Evolutionary conservation across 2,113 vertebrate species (phyloP).

Genomic region (Eretmochelys imbricata): DNA sequence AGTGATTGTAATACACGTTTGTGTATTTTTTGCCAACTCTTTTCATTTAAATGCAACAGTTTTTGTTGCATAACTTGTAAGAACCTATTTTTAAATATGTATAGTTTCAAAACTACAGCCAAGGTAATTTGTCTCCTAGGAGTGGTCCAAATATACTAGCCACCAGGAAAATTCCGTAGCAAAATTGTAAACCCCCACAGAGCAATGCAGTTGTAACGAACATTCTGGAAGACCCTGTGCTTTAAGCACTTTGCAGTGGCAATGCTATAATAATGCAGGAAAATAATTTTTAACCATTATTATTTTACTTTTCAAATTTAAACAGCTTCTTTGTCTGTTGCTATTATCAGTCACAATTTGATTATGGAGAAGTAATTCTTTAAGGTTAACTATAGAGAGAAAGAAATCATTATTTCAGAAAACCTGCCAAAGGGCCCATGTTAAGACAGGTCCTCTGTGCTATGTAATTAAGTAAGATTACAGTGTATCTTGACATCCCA

Average conservation of each 20-base stretch:
- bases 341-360: conserved; percentile 22
- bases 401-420: not conserved
- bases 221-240: not conserved
- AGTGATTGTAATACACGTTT: not conserved
- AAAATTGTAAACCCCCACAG: not conserved
- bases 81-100: not conserved
- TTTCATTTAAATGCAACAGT: not conserved
- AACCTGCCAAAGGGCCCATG: not conserved
- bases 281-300: not conserved
- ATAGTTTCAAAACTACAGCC: not conserved
- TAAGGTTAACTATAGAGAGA: conserved; percentile 21
- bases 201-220: not conserved
- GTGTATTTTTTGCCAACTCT: not conserved
- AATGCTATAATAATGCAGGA: not conserved
- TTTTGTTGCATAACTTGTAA: not conserved
- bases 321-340: conserved; percentile 16
- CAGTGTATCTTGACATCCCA: not conserved
- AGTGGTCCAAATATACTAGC: not conserved
- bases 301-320: conserved; percentile 22
- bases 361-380: conserved; percentile 1
- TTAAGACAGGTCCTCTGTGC: not conserved
- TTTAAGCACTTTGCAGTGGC: not conserved
- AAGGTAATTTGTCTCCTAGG: not conserved
- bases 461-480: conserved; percentile 40
- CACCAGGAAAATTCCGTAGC: not conserved